Evolutionary conservation across 2,113 vertebrate genomes (phyloP).

Genomic region (Loxodonta africana): DNA sequence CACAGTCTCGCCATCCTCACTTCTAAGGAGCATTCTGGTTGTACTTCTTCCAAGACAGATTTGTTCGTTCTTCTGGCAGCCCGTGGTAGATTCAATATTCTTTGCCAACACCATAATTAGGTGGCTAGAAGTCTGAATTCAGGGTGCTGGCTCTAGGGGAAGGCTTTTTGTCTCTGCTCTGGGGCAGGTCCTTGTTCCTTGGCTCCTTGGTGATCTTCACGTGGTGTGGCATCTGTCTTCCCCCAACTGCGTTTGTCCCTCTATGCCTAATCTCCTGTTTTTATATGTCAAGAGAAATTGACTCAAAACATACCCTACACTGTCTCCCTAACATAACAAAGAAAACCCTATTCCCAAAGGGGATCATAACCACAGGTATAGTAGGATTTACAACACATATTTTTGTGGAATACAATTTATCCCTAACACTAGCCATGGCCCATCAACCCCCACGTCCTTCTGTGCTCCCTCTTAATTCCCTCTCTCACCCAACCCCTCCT

Average conservation of each 20-base stretch:
- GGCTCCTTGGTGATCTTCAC: not conserved
- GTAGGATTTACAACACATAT: not conserved
- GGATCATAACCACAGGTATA: not conserved
- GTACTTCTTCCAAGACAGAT: not conserved
- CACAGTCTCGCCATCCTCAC: not conserved
- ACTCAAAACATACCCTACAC: not conserved
- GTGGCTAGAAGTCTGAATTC: no score
- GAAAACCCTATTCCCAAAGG: not conserved
- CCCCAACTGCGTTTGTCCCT: not conserved
- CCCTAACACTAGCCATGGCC: not conserved
- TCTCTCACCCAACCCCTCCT: fast-evolving
- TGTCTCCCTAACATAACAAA: not conserved
- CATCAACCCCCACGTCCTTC: not conserved
- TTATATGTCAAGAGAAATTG: not conserved
- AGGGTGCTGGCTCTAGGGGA: no score
- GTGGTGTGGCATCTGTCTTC: not conserved
- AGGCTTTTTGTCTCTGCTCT: not conserved
- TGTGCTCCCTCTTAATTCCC: fast-evolving
- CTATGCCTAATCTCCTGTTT: not conserved
- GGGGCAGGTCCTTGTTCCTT: not conserved
- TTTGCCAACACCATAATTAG: not conserved
- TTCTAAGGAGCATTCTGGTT: not conserved
- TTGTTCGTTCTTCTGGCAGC: not conserved
- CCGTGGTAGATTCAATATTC: not conserved
- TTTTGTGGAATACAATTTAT: not conserved